Base-by-base conservation (phyloP, 2,888 invertebrate species). In the Formica aserva region DNA sequence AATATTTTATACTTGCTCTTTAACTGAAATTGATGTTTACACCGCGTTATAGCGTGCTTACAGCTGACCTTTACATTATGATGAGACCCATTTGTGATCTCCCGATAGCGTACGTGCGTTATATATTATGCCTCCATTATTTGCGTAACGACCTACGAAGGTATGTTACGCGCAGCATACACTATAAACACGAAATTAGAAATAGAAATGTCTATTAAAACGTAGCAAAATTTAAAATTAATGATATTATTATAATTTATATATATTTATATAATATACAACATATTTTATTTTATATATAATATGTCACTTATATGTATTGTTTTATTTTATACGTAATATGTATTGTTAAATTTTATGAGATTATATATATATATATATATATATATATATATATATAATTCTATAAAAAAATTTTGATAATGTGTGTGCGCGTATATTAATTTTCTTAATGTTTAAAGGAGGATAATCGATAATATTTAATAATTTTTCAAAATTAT, bases 21-120 rank as follows among this genome's bases (percentile, higher is more conserved):
- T 55, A 29, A 57, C 6, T 22, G 22, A 57, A 72, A 55, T 78
- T 78, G 41, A 55, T 45, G 55, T 55, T 48, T 41, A 72, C 57
- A 32, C 52, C 1, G 55, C 57, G 26, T 77, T 41, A 45, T 48
- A 45, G 57, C 78, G 38, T 62, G 82, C 32, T 62, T 72, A 55
- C 87, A 87, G 83, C 75, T 87, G 83, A 87, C 87, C 77, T 76
- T 85, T 81, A 85, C 74, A 83, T 77, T 76, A 66, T 63, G 75
- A 80, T 63, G 81, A 77, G 52, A 63, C 71, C 48, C 4, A 18
- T 22, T n/a, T 32, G 29, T n/a, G 72, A 71, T 57, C 26, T 71
- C 15, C 22, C 41, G 29, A 72, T 57, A 77, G 38, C n/a, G 5
- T 38, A 55, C n/a, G 35, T 55, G n/a, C 38, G 38, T 57, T 78